Evolutionary conservation across 2,113 vertebrate species (phyloP), one percentile per base, ranked within the genome.

Genomic region (Boulengerochromis microlepis): DNA sequence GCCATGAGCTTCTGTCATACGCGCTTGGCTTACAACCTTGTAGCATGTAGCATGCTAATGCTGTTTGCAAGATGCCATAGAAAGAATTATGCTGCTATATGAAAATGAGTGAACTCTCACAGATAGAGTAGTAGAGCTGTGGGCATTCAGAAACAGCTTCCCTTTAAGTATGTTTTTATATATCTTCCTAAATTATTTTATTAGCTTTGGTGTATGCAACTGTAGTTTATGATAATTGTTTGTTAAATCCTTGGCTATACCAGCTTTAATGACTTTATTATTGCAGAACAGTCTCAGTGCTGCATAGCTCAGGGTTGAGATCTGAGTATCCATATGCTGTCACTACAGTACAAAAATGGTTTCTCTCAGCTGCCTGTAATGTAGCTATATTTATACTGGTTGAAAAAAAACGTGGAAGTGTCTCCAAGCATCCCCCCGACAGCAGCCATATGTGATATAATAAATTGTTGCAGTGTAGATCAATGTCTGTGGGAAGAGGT

Each of bases 391-490:
- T 92, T 91, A 86, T 85, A 90, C 86, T 38, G 45, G 86, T 86
- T 82, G 54, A 87, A 91, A 66, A 57, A 64, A 93, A 90, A 83
- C 66, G 59, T 52, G 84, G 87, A 89, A 85, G 92, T 89, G 84
- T 86, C 87, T 80, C 87, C 66, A 47, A 57, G 85, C 57, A 50
- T 22, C 40, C 86, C 90, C 81, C 71, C 86, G 76, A 87, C 92
- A 90, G 85, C 57, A 87, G 90, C 93, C 85, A 91, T 83, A 94
- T 91, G 91, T 90, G 80, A 80, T 84, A 89, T 95, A 96, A 96
- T 95, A 93, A 94, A 96, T 93, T 86, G 90, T 93, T 94, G 89
- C 89, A 66, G 86, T 74, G 33, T 82, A 92, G 95, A 95, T 97
- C 95, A 95, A 95, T 96, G 95, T 95, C 91, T 91, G 86, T 53